Percentiles rank a stretch among this genome's conserved stretches.
phyloP scores from a whole-genome alignment of 2,113 vertebrate genomes.

The Sceloporus tristichus region DNA sequence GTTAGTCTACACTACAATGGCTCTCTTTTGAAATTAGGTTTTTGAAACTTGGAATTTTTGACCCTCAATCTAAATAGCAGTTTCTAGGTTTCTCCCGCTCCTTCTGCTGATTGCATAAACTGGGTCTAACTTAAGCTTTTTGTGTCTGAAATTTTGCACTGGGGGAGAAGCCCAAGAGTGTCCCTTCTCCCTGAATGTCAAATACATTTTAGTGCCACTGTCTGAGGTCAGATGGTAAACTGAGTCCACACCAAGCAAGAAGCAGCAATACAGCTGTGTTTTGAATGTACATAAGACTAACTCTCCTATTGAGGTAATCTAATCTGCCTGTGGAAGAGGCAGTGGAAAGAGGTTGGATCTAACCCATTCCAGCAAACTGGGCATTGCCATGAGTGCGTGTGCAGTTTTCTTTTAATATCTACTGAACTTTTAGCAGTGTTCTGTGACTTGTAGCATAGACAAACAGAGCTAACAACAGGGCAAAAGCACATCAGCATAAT shows the following conservation, averaged over 20 bases:
- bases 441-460: background rate
- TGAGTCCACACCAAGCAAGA: accelerated
- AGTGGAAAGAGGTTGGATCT: background rate
- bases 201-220: too few species aligned
- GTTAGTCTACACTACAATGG: too few species aligned
- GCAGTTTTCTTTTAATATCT: background rate
- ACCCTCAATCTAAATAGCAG: too few species aligned
- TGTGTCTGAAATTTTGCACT: background rate
- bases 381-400: accelerated
- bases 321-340: background rate
- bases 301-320: background rate
- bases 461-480: background rate
- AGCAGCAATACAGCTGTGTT: background rate
- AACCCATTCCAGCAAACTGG: accelerated
- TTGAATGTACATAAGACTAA: background rate
- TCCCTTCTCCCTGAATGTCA: too few species aligned
- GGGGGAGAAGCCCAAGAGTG: background rate
- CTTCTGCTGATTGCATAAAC: background rate
- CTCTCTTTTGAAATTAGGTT: too few species aligned
- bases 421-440: accelerated
- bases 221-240: background rate
- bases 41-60: too few species aligned
- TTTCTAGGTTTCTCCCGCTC: too few species aligned
- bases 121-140: too few species aligned
- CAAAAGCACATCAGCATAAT: too few species aligned